phyloP scores from a whole-genome alignment of 2,888 invertebrate genomes.

The Drosophila sordidapex region DNA sequence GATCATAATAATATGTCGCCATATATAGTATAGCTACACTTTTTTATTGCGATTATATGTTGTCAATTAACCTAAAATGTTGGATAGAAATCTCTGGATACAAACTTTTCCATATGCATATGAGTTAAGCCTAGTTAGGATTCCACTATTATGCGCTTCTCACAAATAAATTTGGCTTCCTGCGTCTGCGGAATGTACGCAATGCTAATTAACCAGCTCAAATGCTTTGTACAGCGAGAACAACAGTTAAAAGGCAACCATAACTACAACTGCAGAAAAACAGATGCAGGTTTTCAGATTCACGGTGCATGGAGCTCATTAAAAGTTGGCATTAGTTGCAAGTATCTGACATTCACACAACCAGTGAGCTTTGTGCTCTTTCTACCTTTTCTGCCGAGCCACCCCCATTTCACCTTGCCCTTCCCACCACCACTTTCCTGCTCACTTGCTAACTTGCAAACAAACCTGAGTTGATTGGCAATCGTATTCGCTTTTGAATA shows the following conservation, averaged over 20 bases:
- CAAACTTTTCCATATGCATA: not conserved
- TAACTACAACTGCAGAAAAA: not conserved
- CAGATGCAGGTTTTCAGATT: conserved; percentile 1
- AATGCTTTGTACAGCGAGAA: conserved; percentile 12
- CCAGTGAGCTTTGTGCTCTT: conserved; percentile 17
- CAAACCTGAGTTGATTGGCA: conserved; percentile 42
- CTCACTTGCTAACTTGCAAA: conserved; percentile 11
- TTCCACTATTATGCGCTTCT: conserved; percentile 9
- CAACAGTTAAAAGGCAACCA: not conserved
- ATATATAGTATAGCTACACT: not conserved
- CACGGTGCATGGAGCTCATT: conserved; percentile 42
- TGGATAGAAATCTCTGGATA: not conserved
- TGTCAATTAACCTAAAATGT: not conserved
- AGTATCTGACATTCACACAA: conserved; percentile 24
- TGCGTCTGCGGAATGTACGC: conserved; percentile 23
- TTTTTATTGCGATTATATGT: not conserved
- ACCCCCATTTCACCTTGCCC: not conserved
- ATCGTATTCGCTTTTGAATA: conserved; percentile 33
- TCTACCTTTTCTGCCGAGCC: not conserved
- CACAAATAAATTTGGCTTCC: conserved; percentile 15
- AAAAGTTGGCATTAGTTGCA: conserved; percentile 38
- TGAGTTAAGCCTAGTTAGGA: conserved; percentile 1
- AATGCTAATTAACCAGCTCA: conserved; percentile 46
- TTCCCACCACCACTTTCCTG: not conserved
- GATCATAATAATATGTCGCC: not conserved